Base-by-base conservation (phyloP, 2,113 vertebrate species). In the Ceuthmochares aereus region DNA sequence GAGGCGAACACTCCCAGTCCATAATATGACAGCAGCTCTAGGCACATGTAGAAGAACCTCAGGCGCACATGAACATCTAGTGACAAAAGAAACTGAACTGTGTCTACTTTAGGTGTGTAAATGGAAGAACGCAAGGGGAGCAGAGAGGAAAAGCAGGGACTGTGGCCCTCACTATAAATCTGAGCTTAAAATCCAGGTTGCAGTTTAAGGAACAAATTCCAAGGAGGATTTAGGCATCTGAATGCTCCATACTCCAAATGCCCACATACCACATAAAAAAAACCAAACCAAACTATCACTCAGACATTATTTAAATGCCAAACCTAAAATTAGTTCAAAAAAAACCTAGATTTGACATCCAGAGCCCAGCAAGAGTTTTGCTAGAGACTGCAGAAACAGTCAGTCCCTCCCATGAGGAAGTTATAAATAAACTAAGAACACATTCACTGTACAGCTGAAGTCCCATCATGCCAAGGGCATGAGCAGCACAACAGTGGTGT, bases 1-100 rank as follows among this genome's bases (percentile, higher is more conserved):
- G 26, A 25, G 43, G n/a, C 5, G 40, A 64, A 47, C 23, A 45
- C 0, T 1, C 6, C 17, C 51, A 27, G n/a, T 21, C 34, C 18
- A 66, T 49, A 34, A 60, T 26, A 43, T 27, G 36, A 56, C n/a
- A 45, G 52, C 45, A 89, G 45, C 25, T 84, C 45, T 67, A 26
- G 7, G 9, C 27, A 62, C 0, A 0, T 2, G 4, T 5, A 49
- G 32, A 4, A 49, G 32, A 68, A 66, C 76, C 40, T 77, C 1
- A 91, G 29, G 42, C 10, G n/a, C 16, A 58, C 13, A 9, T 17
- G 54, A 56, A 52, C 8, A 8, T 11, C 63, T n/a, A 34, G 14
- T 14, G 30, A 72, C 70, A 56, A 68, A 68, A 55, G 34, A 72
- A 72, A 56, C 13, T 10, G 27, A 75, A 32, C 7, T 29, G 52